Evolutionary conservation across 2,113 vertebrate genomes (phyloP).

Genomic region (Rana temporaria): DNA sequence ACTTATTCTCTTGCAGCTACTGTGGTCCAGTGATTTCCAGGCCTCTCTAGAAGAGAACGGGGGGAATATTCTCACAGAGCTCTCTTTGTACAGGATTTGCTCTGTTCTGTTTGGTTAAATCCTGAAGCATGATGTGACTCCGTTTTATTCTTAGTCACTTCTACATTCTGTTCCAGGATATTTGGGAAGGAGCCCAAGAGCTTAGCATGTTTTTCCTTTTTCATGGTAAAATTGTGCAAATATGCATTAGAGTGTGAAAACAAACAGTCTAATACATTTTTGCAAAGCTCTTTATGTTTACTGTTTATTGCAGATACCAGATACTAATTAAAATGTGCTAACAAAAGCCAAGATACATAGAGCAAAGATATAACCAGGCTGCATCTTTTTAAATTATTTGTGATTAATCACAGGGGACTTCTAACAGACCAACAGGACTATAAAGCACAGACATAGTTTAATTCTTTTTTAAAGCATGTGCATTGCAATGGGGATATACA

Average conservation of each 20-base stretch:
- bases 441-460: conserved; percentile 37
- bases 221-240: conserved; percentile 90
- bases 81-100: conserved; percentile 70
- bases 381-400: conserved; percentile 80
- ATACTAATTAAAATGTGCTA: conserved; percentile 87
- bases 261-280: conserved; percentile 89
- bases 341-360: conserved; percentile 87
- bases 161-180: conserved; percentile 84
- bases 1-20: conserved; percentile 17
- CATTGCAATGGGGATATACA: conserved; percentile 32
- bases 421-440: conserved; percentile 42
- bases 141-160: conserved; percentile 84
- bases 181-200: conserved; percentile 87
- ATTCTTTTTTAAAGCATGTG: conserved; percentile 37
- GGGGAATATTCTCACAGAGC: conserved; percentile 58
- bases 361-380: conserved; percentile 81
- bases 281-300: conserved; percentile 90
- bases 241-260: conserved; percentile 89
- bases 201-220: conserved; percentile 89
- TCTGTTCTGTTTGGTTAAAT: conserved; percentile 82
- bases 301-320: conserved; percentile 89
- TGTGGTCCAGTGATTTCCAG: conserved; percentile 21
- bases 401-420: conserved; percentile 78
- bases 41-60: conserved; percentile 13
- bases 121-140: conserved; percentile 81